Conservation (phyloP, 2,888 invertebrate species). For the Synanthedon andrenaeformis region DNA sequence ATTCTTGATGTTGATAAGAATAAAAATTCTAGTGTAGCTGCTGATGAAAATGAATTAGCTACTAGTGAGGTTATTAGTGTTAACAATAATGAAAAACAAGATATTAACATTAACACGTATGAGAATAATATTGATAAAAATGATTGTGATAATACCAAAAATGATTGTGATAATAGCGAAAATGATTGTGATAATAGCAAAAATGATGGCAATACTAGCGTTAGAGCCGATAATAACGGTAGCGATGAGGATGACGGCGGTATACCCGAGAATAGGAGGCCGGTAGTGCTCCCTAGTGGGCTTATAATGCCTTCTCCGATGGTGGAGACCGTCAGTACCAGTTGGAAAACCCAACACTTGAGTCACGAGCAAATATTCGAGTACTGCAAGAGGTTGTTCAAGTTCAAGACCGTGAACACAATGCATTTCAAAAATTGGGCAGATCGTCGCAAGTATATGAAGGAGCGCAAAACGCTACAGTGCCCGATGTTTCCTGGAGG, state of each 20-base stretch:
- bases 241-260: constrained; percentile 7
- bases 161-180: too few relatives aligned
- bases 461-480: constrained; percentile 85
- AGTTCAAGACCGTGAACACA: constrained; percentile 89
- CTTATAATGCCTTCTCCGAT: constrained; percentile 79
- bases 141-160: too few relatives aligned
- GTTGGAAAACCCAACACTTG: constrained; percentile 84
- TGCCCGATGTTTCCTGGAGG: constrained; percentile 89
- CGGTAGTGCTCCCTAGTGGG: constrained; percentile 49
- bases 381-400: constrained; percentile 88
- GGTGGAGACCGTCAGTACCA: constrained; percentile 90
- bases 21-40: too few relatives aligned
- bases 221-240: background rate
- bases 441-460: constrained; percentile 86
- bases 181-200: too few relatives aligned
- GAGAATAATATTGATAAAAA: background rate
- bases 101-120: too few relatives aligned
- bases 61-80: too few relatives aligned
- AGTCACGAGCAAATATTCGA: constrained; percentile 80
- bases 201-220: too few relatives aligned
- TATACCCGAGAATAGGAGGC: constrained; percentile 28
- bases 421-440: constrained; percentile 93
- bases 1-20: too few relatives aligned
- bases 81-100: too few relatives aligned
- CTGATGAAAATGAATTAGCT: too few relatives aligned